Evolutionary conservation across 2,888 invertebrate genomes (phyloP).

Genomic region (Leptopilina myrica): DNA sequence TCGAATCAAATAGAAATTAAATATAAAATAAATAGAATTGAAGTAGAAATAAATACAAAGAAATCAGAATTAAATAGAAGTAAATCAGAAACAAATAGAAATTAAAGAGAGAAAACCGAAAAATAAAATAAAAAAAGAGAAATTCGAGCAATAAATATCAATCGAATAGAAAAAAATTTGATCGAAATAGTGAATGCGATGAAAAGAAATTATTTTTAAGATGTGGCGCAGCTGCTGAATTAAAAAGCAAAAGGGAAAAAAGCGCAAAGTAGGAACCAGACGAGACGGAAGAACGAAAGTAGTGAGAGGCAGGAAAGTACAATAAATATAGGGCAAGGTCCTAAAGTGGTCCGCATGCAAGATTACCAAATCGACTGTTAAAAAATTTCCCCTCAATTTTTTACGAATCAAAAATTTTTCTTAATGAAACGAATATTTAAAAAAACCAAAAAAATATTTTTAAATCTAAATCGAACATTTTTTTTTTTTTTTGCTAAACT

Average conservation of each 20-base stretch:
- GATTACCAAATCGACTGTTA: neutral
- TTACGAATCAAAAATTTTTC: neutral
- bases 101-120: too few relatives aligned
- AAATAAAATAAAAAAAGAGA: too few relatives aligned
- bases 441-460: too few relatives aligned
- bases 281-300: slow-evolving; percentile 26
- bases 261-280: slow-evolving; percentile 14
- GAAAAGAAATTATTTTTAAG: neutral
- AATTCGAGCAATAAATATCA: too few relatives aligned
- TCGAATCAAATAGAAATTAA: too few relatives aligned
- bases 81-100: too few relatives aligned
- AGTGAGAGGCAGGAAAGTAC: slow-evolving; percentile 32
- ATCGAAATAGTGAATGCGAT: neutral
- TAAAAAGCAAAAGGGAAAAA: neutral
- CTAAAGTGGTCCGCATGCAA: slow-evolving; percentile 3
- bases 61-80: too few relatives aligned
- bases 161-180: neutral
- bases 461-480: too few relatives aligned
- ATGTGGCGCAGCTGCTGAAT: neutral
- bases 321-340: slow-evolving; percentile 30
- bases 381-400: neutral
- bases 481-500: too few relatives aligned
- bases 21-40: too few relatives aligned
- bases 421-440: neutral
- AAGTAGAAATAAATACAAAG: too few relatives aligned